phyloP scores from a whole-genome alignment of 2,797 vertebrate genomes.

The Phataginus tetradactyla region DNA sequence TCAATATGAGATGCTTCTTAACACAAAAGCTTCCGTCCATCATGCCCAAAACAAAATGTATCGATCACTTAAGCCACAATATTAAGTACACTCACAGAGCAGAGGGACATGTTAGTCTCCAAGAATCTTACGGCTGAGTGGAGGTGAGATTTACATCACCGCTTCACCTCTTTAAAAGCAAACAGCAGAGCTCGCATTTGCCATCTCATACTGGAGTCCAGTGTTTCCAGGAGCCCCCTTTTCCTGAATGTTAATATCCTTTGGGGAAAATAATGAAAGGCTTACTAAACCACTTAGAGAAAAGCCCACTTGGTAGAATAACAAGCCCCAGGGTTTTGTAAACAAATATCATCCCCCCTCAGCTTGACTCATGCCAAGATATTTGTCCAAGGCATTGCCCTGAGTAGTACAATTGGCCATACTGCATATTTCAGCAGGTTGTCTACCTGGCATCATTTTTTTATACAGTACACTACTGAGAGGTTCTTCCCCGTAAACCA shows the following conservation, averaged over 20 bases:
- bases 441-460: accelerated
- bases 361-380: background rate
- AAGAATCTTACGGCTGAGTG: background rate
- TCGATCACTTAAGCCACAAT: background rate
- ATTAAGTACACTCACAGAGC: background rate
- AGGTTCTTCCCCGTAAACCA: background rate
- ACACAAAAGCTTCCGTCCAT: background rate
- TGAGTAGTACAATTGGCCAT: accelerated
- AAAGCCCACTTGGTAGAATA: background rate
- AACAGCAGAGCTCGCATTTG: background rate
- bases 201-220: background rate
- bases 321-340: background rate
- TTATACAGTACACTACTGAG: background rate
- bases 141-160: background rate
- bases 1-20: background rate
- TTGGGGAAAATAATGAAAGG: background rate
- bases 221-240: background rate
- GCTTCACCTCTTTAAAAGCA: background rate
- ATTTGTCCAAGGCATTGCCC: background rate
- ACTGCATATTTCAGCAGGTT: background rate
- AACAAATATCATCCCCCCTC: background rate
- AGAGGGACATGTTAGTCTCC: background rate
- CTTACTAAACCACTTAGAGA: background rate
- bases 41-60: accelerated
- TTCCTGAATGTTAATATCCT: background rate